Conservation (phyloP, 2,888 invertebrate genomes). For the Lasiommata megera region DNA sequence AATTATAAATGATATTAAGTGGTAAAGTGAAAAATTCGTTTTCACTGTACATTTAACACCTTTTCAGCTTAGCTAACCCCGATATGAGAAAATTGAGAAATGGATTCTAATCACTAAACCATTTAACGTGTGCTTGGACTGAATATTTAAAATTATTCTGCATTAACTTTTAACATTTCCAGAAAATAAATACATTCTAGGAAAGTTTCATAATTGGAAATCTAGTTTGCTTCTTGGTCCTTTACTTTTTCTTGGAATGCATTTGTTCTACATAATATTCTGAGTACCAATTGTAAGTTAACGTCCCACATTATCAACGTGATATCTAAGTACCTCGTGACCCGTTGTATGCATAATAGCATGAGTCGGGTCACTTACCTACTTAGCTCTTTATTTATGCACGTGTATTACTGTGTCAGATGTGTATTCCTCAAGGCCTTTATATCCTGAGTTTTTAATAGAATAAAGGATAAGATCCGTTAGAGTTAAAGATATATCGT, state of each 20-base stretch:
- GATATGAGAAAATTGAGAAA: no score
- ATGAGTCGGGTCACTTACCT: conserved; percentile 21
- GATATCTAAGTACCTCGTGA: conserved; percentile 21
- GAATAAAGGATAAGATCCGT: not conserved
- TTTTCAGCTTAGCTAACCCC: no score
- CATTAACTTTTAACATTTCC: no score
- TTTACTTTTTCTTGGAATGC: not conserved
- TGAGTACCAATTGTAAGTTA: not conserved
- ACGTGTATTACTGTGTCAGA: not conserved
- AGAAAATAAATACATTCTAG: not conserved
- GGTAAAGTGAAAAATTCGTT: no score
- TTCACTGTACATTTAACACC: no score
- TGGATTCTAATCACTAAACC: no score
- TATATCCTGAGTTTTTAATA: not conserved
- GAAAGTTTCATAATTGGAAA: not conserved
- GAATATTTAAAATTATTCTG: no score
- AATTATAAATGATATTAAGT: no score
- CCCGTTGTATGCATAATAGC: conserved; percentile 33
- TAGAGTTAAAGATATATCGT: not conserved
- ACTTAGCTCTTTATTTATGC: conserved; percentile 17
- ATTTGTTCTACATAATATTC: not conserved
- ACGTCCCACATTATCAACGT: not conserved
- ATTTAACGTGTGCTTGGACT: no score
- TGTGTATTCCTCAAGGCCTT: not conserved
- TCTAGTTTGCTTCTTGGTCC: not conserved